Percentiles rank a stretch among this genome's conserved stretches.
phyloP scores from a whole-genome alignment of 1,140 invertebrate species.

The Helicoverpa zea region DNA sequence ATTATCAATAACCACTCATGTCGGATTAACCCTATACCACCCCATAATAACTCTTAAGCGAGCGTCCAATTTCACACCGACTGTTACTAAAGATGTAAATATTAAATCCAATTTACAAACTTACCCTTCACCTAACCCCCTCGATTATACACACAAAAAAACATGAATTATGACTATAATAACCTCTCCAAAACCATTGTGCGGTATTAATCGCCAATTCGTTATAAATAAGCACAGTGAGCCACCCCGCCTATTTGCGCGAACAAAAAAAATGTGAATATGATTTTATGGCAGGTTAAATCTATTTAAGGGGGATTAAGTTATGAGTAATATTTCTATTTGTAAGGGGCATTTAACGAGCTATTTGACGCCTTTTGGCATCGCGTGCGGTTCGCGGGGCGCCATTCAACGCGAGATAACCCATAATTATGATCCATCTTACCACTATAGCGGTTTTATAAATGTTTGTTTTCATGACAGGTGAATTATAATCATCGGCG shows the following conservation, averaged over 20 bases:
- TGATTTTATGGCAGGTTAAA: conserved; percentile 86
- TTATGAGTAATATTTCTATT: conserved; percentile 85
- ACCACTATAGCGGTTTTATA: conserved; percentile 60
- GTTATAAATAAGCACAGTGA: conserved; percentile 71
- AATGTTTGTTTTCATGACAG: conserved; percentile 76
- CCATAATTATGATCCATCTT: conserved; percentile 74
- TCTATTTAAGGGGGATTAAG: conserved; percentile 85
- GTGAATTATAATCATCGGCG: conserved; percentile 66
- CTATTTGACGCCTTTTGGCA: conserved; percentile 81
- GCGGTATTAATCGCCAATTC: conserved; percentile 72
- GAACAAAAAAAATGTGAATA: conserved; percentile 75
- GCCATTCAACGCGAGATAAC: conserved; percentile 61
- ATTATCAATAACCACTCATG: conserved; percentile 57
- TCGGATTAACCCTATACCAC: conserved; percentile 77
- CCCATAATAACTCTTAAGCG: conserved; percentile 74
- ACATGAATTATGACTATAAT: conserved; percentile 85
- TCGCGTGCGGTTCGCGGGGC: conserved; percentile 71
- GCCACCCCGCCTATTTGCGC: conserved; percentile 74
- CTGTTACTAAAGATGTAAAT: conserved; percentile 82
- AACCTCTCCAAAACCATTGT: conserved; percentile 79
- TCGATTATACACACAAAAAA: conserved; percentile 77
- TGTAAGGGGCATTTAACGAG: conserved; percentile 80
- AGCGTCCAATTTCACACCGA: conserved; percentile 84
- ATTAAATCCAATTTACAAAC: conserved; percentile 85
- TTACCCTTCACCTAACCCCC: conserved; percentile 75